Evolutionary conservation across 2,888 invertebrate species (phyloP).

Genomic region (Drosophila bunnanda): DNA sequence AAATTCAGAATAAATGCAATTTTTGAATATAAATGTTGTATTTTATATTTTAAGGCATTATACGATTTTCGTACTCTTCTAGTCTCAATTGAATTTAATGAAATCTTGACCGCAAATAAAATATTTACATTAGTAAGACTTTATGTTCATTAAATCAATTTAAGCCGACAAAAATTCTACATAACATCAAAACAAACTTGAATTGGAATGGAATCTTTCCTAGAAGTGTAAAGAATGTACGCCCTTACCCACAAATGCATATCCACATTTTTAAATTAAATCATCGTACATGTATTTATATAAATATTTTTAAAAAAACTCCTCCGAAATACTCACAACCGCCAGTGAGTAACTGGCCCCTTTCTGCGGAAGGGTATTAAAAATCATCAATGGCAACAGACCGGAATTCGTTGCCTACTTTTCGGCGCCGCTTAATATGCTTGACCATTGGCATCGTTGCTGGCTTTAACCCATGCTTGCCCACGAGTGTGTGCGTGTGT

Average conservation of each 20-base stretch:
- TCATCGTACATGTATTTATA: too few species aligned
- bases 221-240: background rate
- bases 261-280: background rate
- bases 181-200: background rate
- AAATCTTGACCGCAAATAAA: too few species aligned
- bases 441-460: slow-evolving; percentile 23
- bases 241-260: background rate
- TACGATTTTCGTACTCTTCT: too few species aligned
- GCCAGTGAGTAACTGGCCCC: background rate
- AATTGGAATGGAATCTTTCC: background rate
- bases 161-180: too few species aligned
- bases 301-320: background rate
- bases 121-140: background rate
- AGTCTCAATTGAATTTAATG: too few species aligned
- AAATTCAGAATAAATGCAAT: too few species aligned
- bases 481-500: slow-evolving; percentile 9
- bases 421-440: slow-evolving; percentile 50
- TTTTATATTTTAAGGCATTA: too few species aligned
- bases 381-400: slow-evolving; percentile 15
- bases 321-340: background rate
- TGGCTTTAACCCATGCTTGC: slow-evolving; percentile 34
- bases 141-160: background rate
- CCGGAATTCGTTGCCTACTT: slow-evolving; percentile 45
- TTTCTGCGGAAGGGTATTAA: background rate
- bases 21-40: too few species aligned